Evolutionary conservation across 2,797 vertebrate genomes (phyloP).

Genomic region (Margarornis squamiger): DNA sequence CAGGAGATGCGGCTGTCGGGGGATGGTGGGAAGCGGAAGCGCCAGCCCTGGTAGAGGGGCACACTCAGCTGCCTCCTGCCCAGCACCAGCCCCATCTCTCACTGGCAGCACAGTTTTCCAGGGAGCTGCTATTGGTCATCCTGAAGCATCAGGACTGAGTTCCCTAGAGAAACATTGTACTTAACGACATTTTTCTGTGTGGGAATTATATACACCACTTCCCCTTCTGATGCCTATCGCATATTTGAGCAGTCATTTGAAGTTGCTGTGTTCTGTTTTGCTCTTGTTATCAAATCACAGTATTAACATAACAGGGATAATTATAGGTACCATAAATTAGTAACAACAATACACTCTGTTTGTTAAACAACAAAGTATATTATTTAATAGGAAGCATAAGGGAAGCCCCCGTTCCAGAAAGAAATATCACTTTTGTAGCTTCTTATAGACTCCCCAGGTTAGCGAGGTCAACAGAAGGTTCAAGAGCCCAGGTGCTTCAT

Average conservation of each 20-base stretch:
- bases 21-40: background rate
- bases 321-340: slow-evolving; percentile 41
- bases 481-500: background rate
- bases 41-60: background rate
- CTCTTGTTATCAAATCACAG: slow-evolving; percentile 27
- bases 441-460: background rate
- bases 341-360: background rate
- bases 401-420: background rate
- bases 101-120: background rate
- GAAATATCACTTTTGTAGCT: background rate
- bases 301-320: slow-evolving; percentile 34
- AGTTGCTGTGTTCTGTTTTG: slow-evolving; percentile 16
- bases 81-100: background rate
- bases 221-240: slow-evolving; percentile 54
- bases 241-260: slow-evolving; percentile 31
- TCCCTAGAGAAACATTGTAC: slow-evolving; percentile 45
- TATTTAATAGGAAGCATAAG: background rate
- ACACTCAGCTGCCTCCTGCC: background rate
- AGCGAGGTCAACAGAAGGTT: background rate
- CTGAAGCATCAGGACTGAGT: background rate
- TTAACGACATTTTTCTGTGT: slow-evolving; percentile 54
- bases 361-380: background rate
- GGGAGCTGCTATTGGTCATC: background rate
- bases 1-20: background rate
- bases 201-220: slow-evolving; percentile 59